phyloP scores from a whole-genome alignment of 2,797 vertebrate genomes.

The Anas capensis region DNA sequence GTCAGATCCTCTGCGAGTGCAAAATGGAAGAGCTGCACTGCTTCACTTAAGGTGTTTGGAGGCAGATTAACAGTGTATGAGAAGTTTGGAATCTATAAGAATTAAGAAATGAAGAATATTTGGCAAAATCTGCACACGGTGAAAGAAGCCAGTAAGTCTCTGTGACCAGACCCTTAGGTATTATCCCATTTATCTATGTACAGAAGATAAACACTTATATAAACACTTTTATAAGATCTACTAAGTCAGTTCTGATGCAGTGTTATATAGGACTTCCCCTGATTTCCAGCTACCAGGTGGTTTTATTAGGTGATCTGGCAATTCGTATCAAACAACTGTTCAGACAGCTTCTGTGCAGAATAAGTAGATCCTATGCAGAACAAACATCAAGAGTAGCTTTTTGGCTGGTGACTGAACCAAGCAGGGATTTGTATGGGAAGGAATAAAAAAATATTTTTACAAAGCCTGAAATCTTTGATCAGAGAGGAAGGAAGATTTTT shows the following conservation, averaged over 20 bases:
- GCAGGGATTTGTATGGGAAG: neutral
- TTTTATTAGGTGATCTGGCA: constrained; percentile 5
- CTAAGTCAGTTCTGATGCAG: neutral
- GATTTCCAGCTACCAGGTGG: neutral
- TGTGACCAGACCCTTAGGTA: neutral
- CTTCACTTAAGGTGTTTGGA: neutral
- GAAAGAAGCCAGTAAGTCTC: neutral
- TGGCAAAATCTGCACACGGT: neutral
- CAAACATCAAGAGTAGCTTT: neutral
- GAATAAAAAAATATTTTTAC: neutral
- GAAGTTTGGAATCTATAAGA: neutral
- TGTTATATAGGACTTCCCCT: neutral
- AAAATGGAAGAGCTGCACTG: neutral
- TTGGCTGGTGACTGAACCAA: neutral
- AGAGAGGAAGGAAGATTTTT: neutral
- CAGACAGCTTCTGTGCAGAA: constrained; percentile 2
- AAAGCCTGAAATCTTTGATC: neutral
- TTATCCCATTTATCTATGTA: neutral
- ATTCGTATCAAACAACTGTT: constrained; percentile 12
- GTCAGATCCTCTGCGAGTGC: neutral
- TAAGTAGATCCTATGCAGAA: neutral
- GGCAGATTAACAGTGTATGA: neutral
- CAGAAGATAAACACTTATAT: neutral
- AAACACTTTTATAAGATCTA: neutral
- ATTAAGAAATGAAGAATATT: neutral